Base-by-base conservation (phyloP, 2,888 invertebrate genomes). In the Conchocele bisecta region DNA sequence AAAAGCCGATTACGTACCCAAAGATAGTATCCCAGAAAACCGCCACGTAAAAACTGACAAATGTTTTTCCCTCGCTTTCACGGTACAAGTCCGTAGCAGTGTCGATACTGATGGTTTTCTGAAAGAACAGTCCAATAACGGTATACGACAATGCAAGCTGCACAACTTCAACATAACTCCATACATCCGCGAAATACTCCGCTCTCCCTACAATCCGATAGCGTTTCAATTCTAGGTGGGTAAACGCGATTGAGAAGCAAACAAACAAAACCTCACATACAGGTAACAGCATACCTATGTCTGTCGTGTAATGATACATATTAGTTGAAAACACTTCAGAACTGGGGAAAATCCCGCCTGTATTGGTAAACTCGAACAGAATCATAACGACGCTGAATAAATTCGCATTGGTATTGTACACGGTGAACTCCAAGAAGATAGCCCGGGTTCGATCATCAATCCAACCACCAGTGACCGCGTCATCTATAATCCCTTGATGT, bases 11-110 rank as follows among this genome's bases (percentile, higher is more conserved):
- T 0, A 83, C 54, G 54, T 84, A 83, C 0, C 71, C 63, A 13
- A 84, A 66, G 20, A 76, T 51, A 56, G 67, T 76, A 29, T 84
- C 83, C 79, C 79, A 83, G 1, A 66, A 75, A 7, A 80, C 53
- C 15, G 81, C 82, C 0, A 79, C 63, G 53, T 84, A 81, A 53
- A 86, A 86, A 59, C 81, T 85, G 29, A 82, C 69, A 70, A 79
- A 84, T 1, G 35, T 63, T 7, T 65, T 15, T 7, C 61, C 61
- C 15, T 63, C 50, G 17, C 61, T 67, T 15, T 46, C 31, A 28
- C 54, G 48, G 26, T 75, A 83, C 7, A 77, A 65, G 9, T 75
- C 57, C 54, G 83, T 58, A 28, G 76, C 64, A 20, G 39, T 48
- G 33, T 63, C 53, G 0, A 83, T 69, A 3, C 75, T 53, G 1